Evolutionary conservation across 2,797 vertebrate species (phyloP).

Genomic region (Tympanoctomys barrerae): DNA sequence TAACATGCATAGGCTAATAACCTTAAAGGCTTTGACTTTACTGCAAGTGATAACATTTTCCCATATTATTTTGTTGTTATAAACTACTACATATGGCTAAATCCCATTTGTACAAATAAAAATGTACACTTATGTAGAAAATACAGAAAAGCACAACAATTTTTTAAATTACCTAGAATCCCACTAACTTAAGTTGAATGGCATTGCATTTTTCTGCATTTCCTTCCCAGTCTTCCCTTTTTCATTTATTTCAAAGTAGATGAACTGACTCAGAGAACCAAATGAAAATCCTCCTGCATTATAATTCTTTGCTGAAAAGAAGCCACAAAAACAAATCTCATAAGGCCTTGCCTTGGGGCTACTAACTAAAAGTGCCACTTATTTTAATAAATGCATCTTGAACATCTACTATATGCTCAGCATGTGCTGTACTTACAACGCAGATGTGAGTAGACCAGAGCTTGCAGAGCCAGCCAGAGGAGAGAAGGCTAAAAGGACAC

Average conservation of each 20-base stretch:
- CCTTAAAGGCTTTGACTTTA: conserved; percentile 42
- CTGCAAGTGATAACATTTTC: conserved; percentile 29
- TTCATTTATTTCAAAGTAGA: conserved; percentile 19
- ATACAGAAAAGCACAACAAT: neutral
- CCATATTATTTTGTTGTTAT: neutral
- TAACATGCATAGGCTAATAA: neutral
- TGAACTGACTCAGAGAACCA: neutral
- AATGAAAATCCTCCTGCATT: neutral
- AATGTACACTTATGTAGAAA: neutral
- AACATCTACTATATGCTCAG: neutral
- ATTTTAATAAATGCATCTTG: conserved; percentile 15
- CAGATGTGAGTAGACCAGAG: neutral
- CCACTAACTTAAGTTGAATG: neutral
- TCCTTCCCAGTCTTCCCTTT: conserved; percentile 7
- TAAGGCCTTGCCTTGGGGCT: neutral
- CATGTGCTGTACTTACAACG: neutral
- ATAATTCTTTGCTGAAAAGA: neutral
- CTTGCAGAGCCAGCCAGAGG: neutral
- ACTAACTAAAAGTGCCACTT: neutral
- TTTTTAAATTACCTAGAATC: neutral
- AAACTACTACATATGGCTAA: conserved; percentile 7
- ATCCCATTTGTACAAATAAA: conserved; percentile 21
- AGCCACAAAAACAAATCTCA: conserved; percentile 13
- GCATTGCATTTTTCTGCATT: neutral
- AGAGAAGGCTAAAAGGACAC: neutral